Evolutionary conservation across 2,113 vertebrate genomes (phyloP).

Genomic region (Hypocryptadius cinnamomeus): DNA sequence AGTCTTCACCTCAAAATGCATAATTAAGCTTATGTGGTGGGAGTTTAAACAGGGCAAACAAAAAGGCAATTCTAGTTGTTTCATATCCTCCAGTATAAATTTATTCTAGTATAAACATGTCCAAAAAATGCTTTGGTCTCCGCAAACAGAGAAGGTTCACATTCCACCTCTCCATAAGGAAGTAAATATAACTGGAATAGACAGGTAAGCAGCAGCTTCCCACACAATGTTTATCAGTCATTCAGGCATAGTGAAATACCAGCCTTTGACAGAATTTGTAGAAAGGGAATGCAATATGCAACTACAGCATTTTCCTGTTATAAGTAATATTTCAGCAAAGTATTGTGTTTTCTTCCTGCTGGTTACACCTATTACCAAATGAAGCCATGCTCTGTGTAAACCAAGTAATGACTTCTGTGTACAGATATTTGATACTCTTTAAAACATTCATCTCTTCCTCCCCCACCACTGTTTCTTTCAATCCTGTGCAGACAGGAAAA

Average conservation of each 20-base stretch:
- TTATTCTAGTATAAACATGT: slow-evolving; percentile 49
- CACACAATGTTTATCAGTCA: neutral
- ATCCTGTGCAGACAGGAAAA: neutral
- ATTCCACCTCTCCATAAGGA: slow-evolving; percentile 42
- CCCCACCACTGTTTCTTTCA: neutral
- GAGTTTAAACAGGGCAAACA: neutral
- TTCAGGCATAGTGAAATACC: neutral
- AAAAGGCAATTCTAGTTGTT: neutral
- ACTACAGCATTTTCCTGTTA: neutral
- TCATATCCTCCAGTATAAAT: neutral
- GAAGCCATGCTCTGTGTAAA: neutral
- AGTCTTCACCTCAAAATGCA: neutral
- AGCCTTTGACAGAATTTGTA: neutral
- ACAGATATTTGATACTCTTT: neutral
- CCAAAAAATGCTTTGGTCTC: slow-evolving; percentile 36
- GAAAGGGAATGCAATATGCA: neutral
- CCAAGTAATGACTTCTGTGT: neutral
- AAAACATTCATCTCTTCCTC: neutral
- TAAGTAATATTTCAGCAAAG: neutral
- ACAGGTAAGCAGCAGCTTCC: slow-evolving; percentile 14
- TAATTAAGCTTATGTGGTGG: neutral
- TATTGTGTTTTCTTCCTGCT: neutral
- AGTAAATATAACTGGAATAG: slow-evolving; percentile 26
- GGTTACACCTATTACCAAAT: neutral
- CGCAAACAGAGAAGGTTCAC: neutral